Percentiles rank a stretch among this genome's conserved stretches.
Evolutionary conservation across 2,113 vertebrate species (phyloP).

Genomic region (Callopanchax toddi): DNA sequence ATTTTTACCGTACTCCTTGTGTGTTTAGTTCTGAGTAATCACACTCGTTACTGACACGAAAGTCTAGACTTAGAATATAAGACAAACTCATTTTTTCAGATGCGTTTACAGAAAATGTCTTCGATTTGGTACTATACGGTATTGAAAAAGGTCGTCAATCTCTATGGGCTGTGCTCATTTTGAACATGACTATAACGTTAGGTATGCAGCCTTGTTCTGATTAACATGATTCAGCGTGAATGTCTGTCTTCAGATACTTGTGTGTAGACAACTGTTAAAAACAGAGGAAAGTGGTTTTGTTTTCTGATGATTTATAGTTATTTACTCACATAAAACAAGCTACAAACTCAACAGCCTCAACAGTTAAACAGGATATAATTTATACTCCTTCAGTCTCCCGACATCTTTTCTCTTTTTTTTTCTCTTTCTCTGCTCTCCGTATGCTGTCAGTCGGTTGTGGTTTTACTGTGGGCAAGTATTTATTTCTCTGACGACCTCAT

Average conservation of each 20-base stretch:
- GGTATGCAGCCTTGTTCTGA: not conserved
- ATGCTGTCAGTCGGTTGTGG: constrained; percentile 28
- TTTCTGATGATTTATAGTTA: constrained; percentile 47
- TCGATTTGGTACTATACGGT: no score
- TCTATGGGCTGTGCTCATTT: not conserved
- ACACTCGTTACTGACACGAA: no score
- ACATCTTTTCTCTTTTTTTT: constrained; percentile 1
- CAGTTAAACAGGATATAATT: constrained; percentile 40
- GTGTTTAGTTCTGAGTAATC: no score
- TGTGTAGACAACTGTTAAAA: constrained; percentile 26
- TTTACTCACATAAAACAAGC: constrained; percentile 45
- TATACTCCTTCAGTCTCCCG: constrained; percentile 7
- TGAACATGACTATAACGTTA: not conserved
- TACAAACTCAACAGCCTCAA: constrained; percentile 52
- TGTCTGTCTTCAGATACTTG: not conserved
- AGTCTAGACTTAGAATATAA: no score
- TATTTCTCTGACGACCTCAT: constrained; percentile 24
- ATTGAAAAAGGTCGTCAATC: not conserved
- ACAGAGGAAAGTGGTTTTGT: constrained; percentile 39
- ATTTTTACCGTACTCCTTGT: no score
- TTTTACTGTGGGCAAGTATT: constrained; percentile 24
- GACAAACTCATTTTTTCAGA: no score
- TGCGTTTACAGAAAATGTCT: no score
- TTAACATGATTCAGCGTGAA: not conserved
- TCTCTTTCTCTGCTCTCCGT: constrained; percentile 1